phyloP scores from a whole-genome alignment of 1,140 invertebrate genomes.

The Drosophila paulistorum region DNA sequence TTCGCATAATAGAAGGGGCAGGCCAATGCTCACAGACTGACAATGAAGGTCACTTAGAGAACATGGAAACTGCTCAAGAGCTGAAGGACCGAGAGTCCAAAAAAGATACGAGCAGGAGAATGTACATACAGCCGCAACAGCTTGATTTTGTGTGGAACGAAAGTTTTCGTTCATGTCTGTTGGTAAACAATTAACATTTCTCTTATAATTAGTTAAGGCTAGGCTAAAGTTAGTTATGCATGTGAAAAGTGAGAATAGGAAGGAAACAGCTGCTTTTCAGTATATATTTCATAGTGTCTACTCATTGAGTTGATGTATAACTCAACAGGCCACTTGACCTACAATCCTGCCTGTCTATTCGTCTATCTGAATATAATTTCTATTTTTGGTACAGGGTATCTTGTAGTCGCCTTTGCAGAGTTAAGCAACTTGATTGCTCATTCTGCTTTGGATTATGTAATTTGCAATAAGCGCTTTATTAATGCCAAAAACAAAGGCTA shows the following conservation, averaged over 20 bases:
- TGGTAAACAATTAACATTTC: conserved; percentile 21
- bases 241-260: not conserved
- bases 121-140: conserved; percentile 6
- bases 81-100: no score
- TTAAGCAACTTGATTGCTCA: not conserved
- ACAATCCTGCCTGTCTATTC: not conserved
- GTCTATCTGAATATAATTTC: no score
- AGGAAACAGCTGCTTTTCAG: conserved; percentile 4
- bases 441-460: not conserved
- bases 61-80: not conserved
- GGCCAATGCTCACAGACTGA: conserved; percentile 9
- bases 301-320: not conserved
- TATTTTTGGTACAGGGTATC: not conserved
- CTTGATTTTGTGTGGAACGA: not conserved
- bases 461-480: conserved; percentile 14
- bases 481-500: not conserved
- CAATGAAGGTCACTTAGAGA: conserved; percentile 19
- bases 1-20: not conserved
- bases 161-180: conserved; percentile 17
- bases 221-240: not conserved
- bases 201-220: not conserved
- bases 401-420: not conserved
- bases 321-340: not conserved
- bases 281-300: not conserved
- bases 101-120: not conserved